Evolutionary conservation across 2,797 vertebrate species (phyloP).

Genomic region (Chromobotia macracanthus): DNA sequence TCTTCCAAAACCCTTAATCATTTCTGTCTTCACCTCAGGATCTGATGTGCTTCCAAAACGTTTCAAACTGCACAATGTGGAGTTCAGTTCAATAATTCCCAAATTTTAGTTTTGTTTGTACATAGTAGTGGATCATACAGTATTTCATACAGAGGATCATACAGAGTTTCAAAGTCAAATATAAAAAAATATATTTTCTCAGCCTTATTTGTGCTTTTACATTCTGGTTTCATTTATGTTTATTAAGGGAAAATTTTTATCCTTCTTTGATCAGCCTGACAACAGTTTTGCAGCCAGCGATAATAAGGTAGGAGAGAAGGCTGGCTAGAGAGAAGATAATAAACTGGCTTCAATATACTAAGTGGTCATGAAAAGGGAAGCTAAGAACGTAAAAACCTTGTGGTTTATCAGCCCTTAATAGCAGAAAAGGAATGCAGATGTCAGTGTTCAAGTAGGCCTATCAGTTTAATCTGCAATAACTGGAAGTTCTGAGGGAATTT

Average conservation of each 20-base stretch:
- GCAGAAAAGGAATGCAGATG: background rate
- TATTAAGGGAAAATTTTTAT: background rate
- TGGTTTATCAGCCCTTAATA: background rate
- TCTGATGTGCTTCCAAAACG: background rate
- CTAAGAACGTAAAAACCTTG: background rate
- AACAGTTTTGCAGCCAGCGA: background rate
- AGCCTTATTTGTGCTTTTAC: background rate
- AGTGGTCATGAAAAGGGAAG: background rate
- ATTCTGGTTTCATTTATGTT: background rate
- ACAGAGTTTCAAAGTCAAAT: background rate
- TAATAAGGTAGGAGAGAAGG: background rate
- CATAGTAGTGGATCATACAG: background rate
- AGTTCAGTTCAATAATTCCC: background rate
- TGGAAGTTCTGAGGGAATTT: constrained; percentile 15
- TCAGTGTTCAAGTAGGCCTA: background rate
- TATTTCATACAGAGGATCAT: no score
- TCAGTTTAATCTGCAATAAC: constrained; percentile 9
- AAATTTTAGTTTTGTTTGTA: constrained; percentile 2
- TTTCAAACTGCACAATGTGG: background rate
- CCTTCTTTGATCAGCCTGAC: background rate
- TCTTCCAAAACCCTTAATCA: background rate
- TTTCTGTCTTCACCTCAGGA: background rate
- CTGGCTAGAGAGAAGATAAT: background rate
- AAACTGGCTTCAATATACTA: background rate
- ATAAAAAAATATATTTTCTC: background rate